Evolutionary conservation across 2,797 vertebrate species (phyloP).

Genomic region (Bovichtus diacanthus): DNA sequence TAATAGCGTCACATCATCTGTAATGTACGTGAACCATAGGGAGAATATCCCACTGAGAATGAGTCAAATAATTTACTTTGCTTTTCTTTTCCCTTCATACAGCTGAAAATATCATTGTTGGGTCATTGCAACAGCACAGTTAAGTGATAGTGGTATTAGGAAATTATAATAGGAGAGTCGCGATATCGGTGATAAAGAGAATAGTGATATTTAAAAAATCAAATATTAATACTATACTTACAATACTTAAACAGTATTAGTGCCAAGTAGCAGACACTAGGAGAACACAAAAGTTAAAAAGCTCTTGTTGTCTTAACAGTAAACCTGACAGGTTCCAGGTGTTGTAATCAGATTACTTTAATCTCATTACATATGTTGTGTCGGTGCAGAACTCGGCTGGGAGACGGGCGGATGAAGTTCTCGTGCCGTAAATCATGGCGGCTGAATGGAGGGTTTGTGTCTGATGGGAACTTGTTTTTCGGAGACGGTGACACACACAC

Average conservation of each 20-base stretch:
- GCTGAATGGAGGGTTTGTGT: slow-evolving; percentile 19
- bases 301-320: slow-evolving; percentile 17
- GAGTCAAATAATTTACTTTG: neutral
- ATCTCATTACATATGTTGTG: slow-evolving; percentile 45
- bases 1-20: slow-evolving; percentile 1
- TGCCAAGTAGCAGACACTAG: too few species aligned
- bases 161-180: neutral
- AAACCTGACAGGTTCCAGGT: slow-evolving; percentile 30
- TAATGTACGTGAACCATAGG: neutral
- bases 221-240: too few species aligned
- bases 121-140: too few species aligned
- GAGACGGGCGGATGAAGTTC: slow-evolving; percentile 28
- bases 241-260: too few species aligned
- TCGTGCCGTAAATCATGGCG: slow-evolving; percentile 30
- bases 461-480: slow-evolving; percentile 17
- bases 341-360: slow-evolving; percentile 72
- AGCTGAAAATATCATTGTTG: neutral
- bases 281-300: too few species aligned
- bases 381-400: neutral
- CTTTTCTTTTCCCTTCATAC: neutral
- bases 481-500: neutral
- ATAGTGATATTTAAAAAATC: too few species aligned
- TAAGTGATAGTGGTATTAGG: neutral
- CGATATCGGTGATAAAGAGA: too few species aligned
- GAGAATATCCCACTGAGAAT: neutral